Evolutionary conservation across 2,113 vertebrate species (phyloP), one percentile per base, ranked within the genome.

Genomic region (Procavia capensis): DNA sequence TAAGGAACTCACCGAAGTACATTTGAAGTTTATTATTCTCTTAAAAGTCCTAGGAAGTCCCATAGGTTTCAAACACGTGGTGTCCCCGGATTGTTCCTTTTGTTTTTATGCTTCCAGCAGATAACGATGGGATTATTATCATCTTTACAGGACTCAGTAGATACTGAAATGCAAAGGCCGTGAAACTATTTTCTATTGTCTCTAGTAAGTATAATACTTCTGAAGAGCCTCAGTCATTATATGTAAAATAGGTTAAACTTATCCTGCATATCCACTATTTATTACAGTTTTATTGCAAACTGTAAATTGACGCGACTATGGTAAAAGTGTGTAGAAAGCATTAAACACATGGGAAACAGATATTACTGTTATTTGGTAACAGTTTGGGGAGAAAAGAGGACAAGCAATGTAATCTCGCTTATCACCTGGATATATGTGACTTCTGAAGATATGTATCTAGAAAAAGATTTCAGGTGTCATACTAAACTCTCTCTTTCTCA

Each of bases 21-120:
- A 92, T 76, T 85, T 92, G 94, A 96, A 90, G 36, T 83, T 95
- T 93, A 91, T 94, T 88, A 82, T 84, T 96, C 91, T 96, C 19
- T 36, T 85, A 88, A 54, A 93, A 96, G 14, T 82, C 59, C 41
- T 64, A 93, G 82, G 61, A 39, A 39, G 90, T 93, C 89, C 25
- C 90, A 43, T 78, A 72, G 29, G 17, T 94, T 93, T 97, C 79
- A 95, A 91, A n/a, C n/a, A n/a, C n/a, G n/a, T n/a, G n/a, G n/a
- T 91, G 74, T 39, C 82, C 70, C 64, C 95, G 86, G 34, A 31
- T 54, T 50, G 36, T 20, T 92, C 31, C 45, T 36, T 94, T 50
- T 70, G 9, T 0, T 27, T 94, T 97, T 92, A 68, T 90, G 36
- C 59, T 93, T 68, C 13, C 10, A 47, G 29, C 57, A 50, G 43